A percentile compares a stretch with the other conserved stretches of the same genome.
phyloP scores from a whole-genome alignment of 2,797 vertebrate species.

The Hapalemur alaotrensis region DNA sequence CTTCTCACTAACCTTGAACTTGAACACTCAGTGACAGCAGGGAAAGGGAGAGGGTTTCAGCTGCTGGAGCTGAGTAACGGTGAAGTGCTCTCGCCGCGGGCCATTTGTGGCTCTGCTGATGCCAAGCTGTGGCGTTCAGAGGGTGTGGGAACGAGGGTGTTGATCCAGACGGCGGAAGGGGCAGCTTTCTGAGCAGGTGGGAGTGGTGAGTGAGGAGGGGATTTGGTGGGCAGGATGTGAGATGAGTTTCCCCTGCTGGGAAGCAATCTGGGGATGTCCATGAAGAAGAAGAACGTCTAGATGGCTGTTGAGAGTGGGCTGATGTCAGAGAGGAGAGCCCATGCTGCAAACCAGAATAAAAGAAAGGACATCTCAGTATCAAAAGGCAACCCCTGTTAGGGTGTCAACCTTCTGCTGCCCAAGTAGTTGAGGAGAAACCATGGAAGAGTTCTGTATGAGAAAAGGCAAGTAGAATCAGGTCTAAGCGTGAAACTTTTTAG shows the following conservation, averaged over 20 bases:
- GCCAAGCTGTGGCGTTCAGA: not conserved
- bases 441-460: not conserved
- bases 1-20: constrained; percentile 58
- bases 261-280: not conserved
- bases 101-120: not conserved
- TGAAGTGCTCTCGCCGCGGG: not conserved
- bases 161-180: not conserved
- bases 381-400: not conserved
- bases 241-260: not conserved
- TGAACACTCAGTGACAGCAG: constrained; percentile 42
- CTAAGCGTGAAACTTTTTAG: not conserved
- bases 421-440: not conserved
- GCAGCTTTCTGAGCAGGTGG: constrained; percentile 21
- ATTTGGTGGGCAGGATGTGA: not conserved
- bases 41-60: not conserved
- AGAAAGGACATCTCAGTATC: not conserved
- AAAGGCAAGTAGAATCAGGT: not conserved
- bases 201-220: not conserved
- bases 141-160: not conserved
- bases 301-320: not conserved
- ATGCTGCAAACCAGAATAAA: not conserved
- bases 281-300: not conserved
- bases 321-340: not conserved
- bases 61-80: not conserved
- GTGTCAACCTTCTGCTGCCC: not conserved